These are phyloP conservation scores for Cliona cf. orientalis DNA, from an alignment of 37 sponge, comb jelly and placozoan species.

Conservation along the genomic window DNA sequence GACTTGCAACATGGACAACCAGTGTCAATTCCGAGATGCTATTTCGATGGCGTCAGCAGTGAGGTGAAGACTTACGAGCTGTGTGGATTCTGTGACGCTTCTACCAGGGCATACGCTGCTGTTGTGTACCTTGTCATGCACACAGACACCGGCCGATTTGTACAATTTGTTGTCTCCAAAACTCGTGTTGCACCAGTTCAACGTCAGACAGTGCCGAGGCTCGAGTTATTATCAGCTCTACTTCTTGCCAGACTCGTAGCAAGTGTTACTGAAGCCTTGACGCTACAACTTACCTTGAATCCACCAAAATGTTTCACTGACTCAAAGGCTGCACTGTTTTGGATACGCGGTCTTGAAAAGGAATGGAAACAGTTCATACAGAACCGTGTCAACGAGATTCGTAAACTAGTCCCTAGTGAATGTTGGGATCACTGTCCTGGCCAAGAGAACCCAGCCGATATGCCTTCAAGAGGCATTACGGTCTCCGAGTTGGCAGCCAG, in stretches of 20 bases:
- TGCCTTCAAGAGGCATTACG: conserved; percentile 16
- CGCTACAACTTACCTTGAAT: background rate
- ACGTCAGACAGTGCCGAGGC: too few relatives aligned
- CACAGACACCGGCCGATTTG: too few relatives aligned
- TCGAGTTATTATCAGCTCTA: too few relatives aligned
- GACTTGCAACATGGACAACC: background rate
- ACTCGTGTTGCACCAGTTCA: too few relatives aligned
- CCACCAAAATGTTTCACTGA: conserved; percentile 10
- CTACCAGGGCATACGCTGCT: too few relatives aligned
- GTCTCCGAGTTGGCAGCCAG: background rate
- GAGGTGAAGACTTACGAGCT: conserved; percentile 8
- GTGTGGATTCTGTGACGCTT: too few relatives aligned
- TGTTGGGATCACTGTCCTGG: conserved; percentile 14
- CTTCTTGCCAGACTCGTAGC: too few relatives aligned
- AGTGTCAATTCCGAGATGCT: conserved; percentile 25
- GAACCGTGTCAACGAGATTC: conserved; percentile 38
- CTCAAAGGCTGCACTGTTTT: conserved; percentile 16
- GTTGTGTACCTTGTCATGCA: too few relatives aligned
- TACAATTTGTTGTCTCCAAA: too few relatives aligned
- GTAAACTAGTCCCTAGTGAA: background rate
- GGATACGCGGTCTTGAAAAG: background rate
- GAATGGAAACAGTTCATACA: conserved; percentile 32
- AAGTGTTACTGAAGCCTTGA: background rate
- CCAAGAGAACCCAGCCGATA: conserved; percentile 15
- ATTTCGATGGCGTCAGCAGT: background rate